phyloP scores from a whole-genome alignment of 92 coral and sea anemone species.

The Porites lobata region DNA sequence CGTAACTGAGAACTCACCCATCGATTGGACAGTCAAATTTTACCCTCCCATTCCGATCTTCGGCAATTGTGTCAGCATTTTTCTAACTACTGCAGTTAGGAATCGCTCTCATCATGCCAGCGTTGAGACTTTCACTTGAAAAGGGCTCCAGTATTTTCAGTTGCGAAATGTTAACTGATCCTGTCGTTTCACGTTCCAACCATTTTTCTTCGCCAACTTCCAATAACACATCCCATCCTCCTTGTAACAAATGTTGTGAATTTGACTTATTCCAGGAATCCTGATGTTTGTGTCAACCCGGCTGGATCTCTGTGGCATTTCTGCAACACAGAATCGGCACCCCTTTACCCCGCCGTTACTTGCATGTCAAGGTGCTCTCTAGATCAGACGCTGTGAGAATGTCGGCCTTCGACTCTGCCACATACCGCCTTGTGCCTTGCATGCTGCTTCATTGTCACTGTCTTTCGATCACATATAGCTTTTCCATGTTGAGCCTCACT shows the following conservation, averaged over 20 bases:
- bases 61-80: background rate
- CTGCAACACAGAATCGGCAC: conserved; percentile 42
- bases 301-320: conserved; percentile 49
- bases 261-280: conserved; percentile 48
- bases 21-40: too few species aligned
- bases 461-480: conserved; percentile 43
- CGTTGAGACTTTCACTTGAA: background rate
- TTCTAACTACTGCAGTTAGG: background rate
- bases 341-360: conserved; percentile 54
- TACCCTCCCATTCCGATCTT: too few species aligned
- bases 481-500: conserved; percentile 43
- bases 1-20: too few species aligned
- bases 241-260: conserved; percentile 57
- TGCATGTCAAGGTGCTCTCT: conserved; percentile 19
- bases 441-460: conserved; percentile 48
- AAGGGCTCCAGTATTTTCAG: background rate
- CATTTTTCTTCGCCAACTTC: background rate
- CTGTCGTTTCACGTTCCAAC: background rate
- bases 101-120: conserved; percentile 1
- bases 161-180: background rate
- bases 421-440: conserved; percentile 32
- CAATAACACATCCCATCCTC: conserved; percentile 33
- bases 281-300: conserved; percentile 31
- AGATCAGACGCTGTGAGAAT: conserved; percentile 32
- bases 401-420: conserved; percentile 51